Percentiles rank a stretch among this genome's conserved stretches.
These are phyloP conservation scores for Falco peregrinus DNA, from an alignment of 2,797 vertebrate species.

Conservation along the genomic window DNA sequence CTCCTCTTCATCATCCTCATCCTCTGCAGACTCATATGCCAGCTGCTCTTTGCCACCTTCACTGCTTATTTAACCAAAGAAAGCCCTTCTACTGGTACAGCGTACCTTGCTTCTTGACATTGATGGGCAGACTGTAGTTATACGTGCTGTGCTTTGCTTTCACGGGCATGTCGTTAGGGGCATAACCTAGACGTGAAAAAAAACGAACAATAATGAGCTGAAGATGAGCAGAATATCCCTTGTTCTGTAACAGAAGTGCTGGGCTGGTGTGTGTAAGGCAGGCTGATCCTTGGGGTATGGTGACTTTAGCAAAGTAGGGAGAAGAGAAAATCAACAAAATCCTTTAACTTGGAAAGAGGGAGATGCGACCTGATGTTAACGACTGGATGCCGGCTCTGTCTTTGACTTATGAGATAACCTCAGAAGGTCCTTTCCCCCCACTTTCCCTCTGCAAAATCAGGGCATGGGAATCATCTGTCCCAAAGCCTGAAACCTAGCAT, in stretches of 20 bases:
- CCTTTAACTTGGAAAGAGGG: background rate
- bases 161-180: constrained; percentile 85
- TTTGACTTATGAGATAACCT: background rate
- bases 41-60: constrained; percentile 68
- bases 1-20: constrained; percentile 83
- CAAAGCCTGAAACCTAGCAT: too few species aligned
- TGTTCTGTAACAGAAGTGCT: background rate
- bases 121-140: constrained; percentile 89
- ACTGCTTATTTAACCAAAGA: constrained; percentile 5
- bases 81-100: background rate
- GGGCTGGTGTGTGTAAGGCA: background rate
- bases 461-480: background rate
- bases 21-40: constrained; percentile 77
- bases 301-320: background rate
- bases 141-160: constrained; percentile 93
- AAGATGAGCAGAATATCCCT: background rate
- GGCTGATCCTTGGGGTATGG: background rate
- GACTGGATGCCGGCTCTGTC: background rate
- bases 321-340: background rate
- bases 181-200: constrained; percentile 76
- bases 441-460: background rate
- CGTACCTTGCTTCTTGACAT: constrained; percentile 87
- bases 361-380: background rate
- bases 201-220: background rate
- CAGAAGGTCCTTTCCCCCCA: background rate